A percentile compares a stretch with the other conserved stretches of the same genome.
Conservation (phyloP, 2,888 invertebrate species). For the Noctua janthe region DNA sequence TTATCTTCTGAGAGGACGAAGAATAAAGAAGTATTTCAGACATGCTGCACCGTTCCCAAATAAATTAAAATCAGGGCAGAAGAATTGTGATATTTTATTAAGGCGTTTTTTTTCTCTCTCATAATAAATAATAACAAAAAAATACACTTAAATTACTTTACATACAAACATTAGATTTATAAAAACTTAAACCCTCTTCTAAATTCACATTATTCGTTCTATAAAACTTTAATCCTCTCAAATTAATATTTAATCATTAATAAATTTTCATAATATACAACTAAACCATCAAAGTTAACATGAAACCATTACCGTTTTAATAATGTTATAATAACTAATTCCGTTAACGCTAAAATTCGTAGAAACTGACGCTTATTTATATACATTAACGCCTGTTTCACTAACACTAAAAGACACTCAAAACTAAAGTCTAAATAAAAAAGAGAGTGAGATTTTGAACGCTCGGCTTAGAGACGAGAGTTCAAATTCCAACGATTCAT, state of each 20-base stretch:
- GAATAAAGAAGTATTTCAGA: not conserved
- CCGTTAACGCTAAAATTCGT: slow-evolving; percentile 63
- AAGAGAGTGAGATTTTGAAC: not conserved
- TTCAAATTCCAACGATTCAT: not conserved
- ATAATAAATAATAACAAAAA: not conserved
- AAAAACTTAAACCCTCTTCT: no score
- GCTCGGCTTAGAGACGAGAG: not conserved
- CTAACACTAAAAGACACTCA: not conserved
- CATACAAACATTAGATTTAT: not conserved
- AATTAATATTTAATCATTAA: slow-evolving; percentile 12
- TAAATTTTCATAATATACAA: slow-evolving; percentile 21
- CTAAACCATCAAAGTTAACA: slow-evolving; percentile 36
- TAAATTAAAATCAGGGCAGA: not conserved
- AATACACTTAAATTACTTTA: not conserved
- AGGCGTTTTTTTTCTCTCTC: not conserved
- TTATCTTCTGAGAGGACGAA: not conserved
- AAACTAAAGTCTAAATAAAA: not conserved
- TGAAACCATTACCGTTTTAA: slow-evolving; percentile 54
- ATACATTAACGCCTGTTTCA: slow-evolving; percentile 46
- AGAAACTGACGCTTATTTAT: slow-evolving; percentile 44
- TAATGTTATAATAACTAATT: slow-evolving; percentile 65
- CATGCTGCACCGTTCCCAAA: not conserved
- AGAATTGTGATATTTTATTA: not conserved
- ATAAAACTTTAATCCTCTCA: slow-evolving; percentile 1
- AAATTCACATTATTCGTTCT: not conserved